Evolutionary conservation across 1,140 invertebrate genomes (phyloP).

Genomic region (Batillaria attramentaria): DNA sequence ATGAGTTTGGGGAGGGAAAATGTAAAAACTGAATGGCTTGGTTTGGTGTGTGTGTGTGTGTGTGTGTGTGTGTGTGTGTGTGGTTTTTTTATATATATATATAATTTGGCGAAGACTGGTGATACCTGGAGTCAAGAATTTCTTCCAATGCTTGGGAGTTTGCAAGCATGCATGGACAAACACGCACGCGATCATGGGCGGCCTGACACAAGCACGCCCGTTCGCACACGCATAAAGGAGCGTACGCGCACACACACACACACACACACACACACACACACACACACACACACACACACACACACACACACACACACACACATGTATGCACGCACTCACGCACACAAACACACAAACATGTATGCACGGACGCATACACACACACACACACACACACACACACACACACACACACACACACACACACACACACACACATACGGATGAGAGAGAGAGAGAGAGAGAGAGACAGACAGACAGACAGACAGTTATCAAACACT

Average conservation of each 20-base stretch:
- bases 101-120: background rate
- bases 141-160: too few species aligned
- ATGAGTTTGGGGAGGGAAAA: too few species aligned
- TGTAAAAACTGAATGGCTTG: too few species aligned
- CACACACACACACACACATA: slow-evolving; percentile 52
- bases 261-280: background rate
- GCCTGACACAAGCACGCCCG: too few species aligned
- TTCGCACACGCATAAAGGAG: background rate
- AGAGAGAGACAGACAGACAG: too few species aligned
- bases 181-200: too few species aligned
- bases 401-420: slow-evolving; percentile 25
- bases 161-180: too few species aligned
- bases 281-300: background rate
- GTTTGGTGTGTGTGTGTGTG: slow-evolving; percentile 10
- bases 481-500: too few species aligned
- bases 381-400: background rate
- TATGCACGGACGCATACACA: background rate
- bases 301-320: slow-evolving; percentile 12
- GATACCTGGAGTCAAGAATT: background rate
- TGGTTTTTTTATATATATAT: background rate
- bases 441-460: too few species aligned
- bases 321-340: background rate
- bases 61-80: background rate
- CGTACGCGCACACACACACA: background rate
- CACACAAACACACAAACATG: slow-evolving; percentile 9